Evolutionary conservation across 1,140 invertebrate genomes (phyloP).

Genomic region (Neotoxoptera formosana): DNA sequence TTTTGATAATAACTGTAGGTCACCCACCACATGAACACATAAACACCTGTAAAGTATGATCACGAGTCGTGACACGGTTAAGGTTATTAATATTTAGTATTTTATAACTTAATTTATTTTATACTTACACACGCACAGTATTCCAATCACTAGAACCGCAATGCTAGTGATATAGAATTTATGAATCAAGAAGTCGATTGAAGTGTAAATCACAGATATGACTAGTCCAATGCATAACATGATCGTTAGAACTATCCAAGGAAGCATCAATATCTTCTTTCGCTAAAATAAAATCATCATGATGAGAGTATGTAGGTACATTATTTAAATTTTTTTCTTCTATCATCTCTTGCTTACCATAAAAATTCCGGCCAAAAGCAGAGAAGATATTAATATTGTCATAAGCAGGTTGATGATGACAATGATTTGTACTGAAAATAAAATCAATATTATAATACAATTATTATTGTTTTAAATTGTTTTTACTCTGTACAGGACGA

Average conservation of each 20-base stretch:
- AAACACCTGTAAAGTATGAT: constrained; percentile 62
- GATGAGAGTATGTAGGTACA: no score
- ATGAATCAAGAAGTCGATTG: constrained; percentile 75
- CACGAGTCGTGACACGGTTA: neutral
- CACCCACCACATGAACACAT: constrained; percentile 66
- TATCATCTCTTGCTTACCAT: neutral
- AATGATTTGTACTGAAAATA: constrained; percentile 73
- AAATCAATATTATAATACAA: neutral
- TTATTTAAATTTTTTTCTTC: neutral
- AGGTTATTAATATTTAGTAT: neutral
- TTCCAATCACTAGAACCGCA: constrained; percentile 70
- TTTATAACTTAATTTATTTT: neutral
- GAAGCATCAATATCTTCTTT: constrained; percentile 81
- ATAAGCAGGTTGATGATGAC: constrained; percentile 81
- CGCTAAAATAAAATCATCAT: constrained; percentile 65
- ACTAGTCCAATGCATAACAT: constrained; percentile 77
- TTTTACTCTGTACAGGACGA: neutral
- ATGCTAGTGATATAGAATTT: constrained; percentile 67
- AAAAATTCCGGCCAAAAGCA: constrained; percentile 74
- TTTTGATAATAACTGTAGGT: constrained; percentile 67
- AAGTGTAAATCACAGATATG: constrained; percentile 78
- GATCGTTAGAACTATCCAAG: constrained; percentile 80
- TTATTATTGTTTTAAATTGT: neutral
- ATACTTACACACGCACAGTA: constrained; percentile 70
- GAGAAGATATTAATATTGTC: constrained; percentile 78